Evolutionary conservation across 1,140 invertebrate genomes (phyloP).

Genomic region (Drosophila kohkoa): DNA sequence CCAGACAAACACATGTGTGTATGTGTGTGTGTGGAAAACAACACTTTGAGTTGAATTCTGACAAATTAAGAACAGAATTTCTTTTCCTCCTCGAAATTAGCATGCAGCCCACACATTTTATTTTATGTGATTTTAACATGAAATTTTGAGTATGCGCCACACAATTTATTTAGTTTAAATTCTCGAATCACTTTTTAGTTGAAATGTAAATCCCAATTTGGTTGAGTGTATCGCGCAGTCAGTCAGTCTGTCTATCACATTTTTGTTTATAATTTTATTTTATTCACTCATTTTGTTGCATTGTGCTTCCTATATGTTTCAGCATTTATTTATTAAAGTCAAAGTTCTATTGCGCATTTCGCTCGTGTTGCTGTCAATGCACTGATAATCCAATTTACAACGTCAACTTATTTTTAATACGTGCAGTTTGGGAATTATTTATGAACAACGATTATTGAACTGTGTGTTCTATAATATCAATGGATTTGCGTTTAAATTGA

Average conservation of each 20-base stretch:
- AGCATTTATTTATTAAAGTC: constrained; percentile 21
- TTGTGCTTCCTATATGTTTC: not conserved
- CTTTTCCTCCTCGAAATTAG: not conserved
- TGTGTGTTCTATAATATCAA: not conserved
- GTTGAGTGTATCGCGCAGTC: not conserved
- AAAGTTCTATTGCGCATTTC: constrained; percentile 33
- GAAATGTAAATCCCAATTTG: not conserved
- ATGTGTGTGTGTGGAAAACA: not conserved
- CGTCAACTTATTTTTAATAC: constrained; percentile 22
- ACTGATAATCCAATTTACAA: constrained; percentile 25
- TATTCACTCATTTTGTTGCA: not conserved
- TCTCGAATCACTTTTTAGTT: not conserved
- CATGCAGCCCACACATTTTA: not conserved
- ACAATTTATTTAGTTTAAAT: not conserved
- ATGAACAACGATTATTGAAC: not conserved
- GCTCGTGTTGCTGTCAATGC: constrained; percentile 9
- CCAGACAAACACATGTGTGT: not conserved
- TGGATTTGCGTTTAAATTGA: constrained; percentile 1
- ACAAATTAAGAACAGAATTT: not conserved
- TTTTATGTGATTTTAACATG: too few relatives aligned
- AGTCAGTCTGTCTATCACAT: constrained; percentile 28
- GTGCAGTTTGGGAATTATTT: constrained; percentile 22
- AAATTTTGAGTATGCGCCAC: not conserved
- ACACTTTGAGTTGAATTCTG: not conserved
- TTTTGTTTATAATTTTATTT: constrained; percentile 12